Conservation (phyloP, 2,113 vertebrate species). For the Cebidichthys violaceus region DNA sequence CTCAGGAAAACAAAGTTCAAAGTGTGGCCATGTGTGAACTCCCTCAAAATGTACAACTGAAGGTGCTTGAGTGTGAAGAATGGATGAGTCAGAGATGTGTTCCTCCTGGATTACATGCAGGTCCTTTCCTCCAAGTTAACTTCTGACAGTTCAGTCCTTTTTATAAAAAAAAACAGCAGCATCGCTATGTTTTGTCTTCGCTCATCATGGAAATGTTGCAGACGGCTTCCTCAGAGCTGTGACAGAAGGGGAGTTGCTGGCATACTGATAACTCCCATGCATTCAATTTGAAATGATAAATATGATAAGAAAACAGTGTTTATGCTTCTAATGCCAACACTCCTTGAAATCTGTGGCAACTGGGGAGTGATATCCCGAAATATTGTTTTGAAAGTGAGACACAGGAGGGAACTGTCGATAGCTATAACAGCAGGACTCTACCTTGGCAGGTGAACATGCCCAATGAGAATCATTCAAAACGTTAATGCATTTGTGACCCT, state of each 20-base stretch:
- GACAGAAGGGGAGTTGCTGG: slow-evolving; percentile 47
- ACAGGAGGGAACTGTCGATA: slow-evolving; percentile 31
- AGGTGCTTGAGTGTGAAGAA: slow-evolving; percentile 47
- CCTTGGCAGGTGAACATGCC: neutral
- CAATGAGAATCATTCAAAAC: slow-evolving; percentile 11
- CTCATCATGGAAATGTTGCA: slow-evolving; percentile 32
- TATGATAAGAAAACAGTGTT: slow-evolving; percentile 37
- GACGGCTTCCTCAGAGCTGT: slow-evolving; percentile 47
- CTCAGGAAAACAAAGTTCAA: slow-evolving; percentile 57
- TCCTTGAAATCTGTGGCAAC: slow-evolving; percentile 30
- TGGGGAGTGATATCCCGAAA: slow-evolving; percentile 19
- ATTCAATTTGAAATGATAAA: slow-evolving; percentile 68
- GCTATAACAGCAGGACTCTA: slow-evolving; percentile 23
- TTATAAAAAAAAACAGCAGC: slow-evolving; percentile 7
- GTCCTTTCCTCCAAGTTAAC: slow-evolving; percentile 47
- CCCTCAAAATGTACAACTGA: slow-evolving; percentile 42
- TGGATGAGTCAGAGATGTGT: slow-evolving; percentile 38
- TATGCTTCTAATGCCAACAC: slow-evolving; percentile 37
- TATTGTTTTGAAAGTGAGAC: slow-evolving; percentile 33
- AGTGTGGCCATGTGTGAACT: slow-evolving; percentile 43
- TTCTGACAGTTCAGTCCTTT: slow-evolving; percentile 57
- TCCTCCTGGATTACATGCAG: slow-evolving; percentile 56
- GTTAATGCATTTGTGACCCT: slow-evolving; percentile 26
- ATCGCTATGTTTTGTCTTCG: slow-evolving; percentile 41
- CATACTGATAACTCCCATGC: slow-evolving; percentile 53